phyloP scores from a whole-genome alignment of 2,888 invertebrate species.

The Prionchulus punctatus region DNA sequence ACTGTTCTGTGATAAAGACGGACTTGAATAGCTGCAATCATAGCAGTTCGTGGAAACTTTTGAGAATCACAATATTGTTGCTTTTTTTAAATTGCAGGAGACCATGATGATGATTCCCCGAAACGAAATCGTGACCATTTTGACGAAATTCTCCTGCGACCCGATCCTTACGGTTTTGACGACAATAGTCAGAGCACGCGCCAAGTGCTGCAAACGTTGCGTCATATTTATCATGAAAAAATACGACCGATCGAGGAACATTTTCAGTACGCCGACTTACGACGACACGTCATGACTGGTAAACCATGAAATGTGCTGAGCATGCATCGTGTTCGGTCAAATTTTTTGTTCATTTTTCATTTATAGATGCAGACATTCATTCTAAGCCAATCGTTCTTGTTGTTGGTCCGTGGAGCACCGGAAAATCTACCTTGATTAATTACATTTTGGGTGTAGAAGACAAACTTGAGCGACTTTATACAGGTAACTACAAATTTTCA shows the following conservation, averaged over 20 bases:
- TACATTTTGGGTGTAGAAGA: conserved; percentile 74
- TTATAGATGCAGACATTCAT: conserved; percentile 71
- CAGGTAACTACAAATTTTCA: too few species aligned
- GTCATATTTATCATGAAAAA: conserved; percentile 13
- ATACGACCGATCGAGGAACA: conserved; percentile 23
- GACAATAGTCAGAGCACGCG: background rate
- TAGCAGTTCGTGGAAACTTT: too few species aligned
- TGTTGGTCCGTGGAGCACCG: conserved; percentile 92
- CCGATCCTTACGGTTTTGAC: background rate
- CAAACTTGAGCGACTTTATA: conserved; percentile 33
- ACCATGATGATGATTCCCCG: too few species aligned
- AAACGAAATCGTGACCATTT: conserved; percentile 46
- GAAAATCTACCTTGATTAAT: conserved; percentile 82
- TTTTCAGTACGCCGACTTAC: conserved; percentile 21
- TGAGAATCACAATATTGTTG: too few species aligned
- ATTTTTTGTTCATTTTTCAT: too few species aligned
- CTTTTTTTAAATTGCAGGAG: too few species aligned
- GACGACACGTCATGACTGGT: conserved; percentile 23
- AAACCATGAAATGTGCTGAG: too few species aligned
- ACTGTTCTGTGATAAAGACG: too few species aligned
- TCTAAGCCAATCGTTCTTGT: conserved; percentile 78
- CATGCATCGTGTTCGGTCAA: too few species aligned
- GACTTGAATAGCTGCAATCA: too few species aligned
- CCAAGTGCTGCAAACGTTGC: conserved; percentile 12
- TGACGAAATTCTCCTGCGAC: conserved; percentile 47